Evolutionary conservation across 1,140 invertebrate species (phyloP), one percentile per base, ranked within the genome.

Genomic region (Gyrodactylus bullatarudis): DNA sequence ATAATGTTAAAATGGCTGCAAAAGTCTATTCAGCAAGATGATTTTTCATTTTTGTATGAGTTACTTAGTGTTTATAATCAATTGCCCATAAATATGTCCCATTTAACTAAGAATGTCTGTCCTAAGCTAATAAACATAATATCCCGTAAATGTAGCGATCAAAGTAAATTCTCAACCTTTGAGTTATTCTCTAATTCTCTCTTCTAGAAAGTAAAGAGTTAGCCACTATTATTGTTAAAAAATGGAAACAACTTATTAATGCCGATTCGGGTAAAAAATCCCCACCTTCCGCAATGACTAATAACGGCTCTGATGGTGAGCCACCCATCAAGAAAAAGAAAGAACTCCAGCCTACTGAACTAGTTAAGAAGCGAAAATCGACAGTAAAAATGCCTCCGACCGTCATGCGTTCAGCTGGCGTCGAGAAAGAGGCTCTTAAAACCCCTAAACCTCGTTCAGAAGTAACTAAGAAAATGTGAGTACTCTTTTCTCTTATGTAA

Each of bases 161-260:
- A 2, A 8, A 23, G 8, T 71, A 24, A 25, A 23, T 71, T 25
- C 26, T 24, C 8, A 21, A 68, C 20, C 8, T 68, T 21, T 2
- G 68, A 22, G 23, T 71, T 23, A 71, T 24, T 71, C 24, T 20
- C 20, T 25, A 23, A 2, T 69, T 69, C 1, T 23, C 20, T 26
- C 24, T 26, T 23, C 20, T 69, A 69, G 70, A 71, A 25, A 71
- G 21, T 24, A 71, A 23, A 71, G 21, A 21, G 22, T 23, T 71
- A 24, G 70, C 70, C 22, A 71, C 22, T 23, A 20, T 24, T 71
- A 71, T 71, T 26, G 70, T 71, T 16, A 23, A 21, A 25, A 71
- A 71, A 71, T 71, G 70, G 70, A 71, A 71, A 26, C 21, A 71
- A 26, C 21, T 71, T 71, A 24, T 71, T 71, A 24, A 71, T 23